These are phyloP conservation scores for Scaptomyza pallida DNA, from an alignment of 1,140 invertebrate species.

Conservation along the genomic window DNA sequence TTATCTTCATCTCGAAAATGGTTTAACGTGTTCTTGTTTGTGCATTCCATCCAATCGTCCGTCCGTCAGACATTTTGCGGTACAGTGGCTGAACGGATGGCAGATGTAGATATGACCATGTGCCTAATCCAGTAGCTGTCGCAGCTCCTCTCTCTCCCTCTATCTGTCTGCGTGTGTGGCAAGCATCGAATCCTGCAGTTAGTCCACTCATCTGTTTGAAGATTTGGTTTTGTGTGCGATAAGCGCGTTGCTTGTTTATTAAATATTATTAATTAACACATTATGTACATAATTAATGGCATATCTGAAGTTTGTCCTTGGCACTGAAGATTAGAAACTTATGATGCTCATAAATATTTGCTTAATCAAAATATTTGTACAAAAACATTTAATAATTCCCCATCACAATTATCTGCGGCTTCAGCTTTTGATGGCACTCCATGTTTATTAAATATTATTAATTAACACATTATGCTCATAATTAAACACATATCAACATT, in stretches of 20 bases:
- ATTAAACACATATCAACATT: neutral
- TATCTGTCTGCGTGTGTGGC: constrained; percentile 48
- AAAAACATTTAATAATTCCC: too few species aligned
- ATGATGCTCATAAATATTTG: too few species aligned
- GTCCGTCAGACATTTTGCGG: constrained; percentile 47
- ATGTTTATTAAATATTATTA: constrained; percentile 4
- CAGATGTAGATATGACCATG: constrained; percentile 49
- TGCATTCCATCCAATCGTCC: constrained; percentile 28
- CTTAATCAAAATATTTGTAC: too few species aligned
- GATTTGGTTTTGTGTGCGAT: constrained; percentile 18
- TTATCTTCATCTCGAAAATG: constrained; percentile 73
- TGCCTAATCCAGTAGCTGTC: constrained; percentile 27
- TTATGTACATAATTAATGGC: neutral
- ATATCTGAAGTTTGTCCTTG: neutral
- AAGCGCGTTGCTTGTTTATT: constrained; percentile 63
- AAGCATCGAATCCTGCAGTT: too few species aligned
- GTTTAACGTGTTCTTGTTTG: constrained; percentile 54
- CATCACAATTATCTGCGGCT: too few species aligned
- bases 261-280: constrained; percentile 67
- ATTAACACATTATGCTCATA: constrained; percentile 1
- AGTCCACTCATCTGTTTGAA: neutral
- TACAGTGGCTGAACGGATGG: constrained; percentile 42
- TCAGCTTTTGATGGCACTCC: too few species aligned
- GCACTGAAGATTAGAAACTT: too few species aligned
- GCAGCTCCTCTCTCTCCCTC: constrained; percentile 5